Evolutionary conservation across 2,888 invertebrate genomes (phyloP), one percentile per base, ranked within the genome.

Genomic region (Lypha dubia): DNA sequence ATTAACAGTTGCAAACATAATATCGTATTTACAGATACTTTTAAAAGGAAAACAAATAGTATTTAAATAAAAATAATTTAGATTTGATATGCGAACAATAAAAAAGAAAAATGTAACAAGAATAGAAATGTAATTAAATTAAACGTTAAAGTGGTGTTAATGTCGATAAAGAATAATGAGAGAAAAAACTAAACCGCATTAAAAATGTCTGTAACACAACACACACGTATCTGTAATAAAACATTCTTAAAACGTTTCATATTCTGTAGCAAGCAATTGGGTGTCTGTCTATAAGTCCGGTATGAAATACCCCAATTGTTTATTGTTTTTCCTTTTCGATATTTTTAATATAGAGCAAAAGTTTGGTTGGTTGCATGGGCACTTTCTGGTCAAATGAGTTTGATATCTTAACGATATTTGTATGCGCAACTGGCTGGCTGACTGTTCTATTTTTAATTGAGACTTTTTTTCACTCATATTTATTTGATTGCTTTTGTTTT

Each of bases 261-360:
- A 32, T 32, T 15, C 51, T 68, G 80, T 51, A 71, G 22, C 58
- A 79, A 60, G 5, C 28, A 24, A 35, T 67, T 67, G 35, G 32
- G 20, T 62, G 46, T 35, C 74, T 44, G 5, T 35, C 74, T 44
- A 3, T 17, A 84, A 51, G 84, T 84, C 84, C 84, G 84, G 84
- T 70, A 84, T 70, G 68, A 81, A 84, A 84, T 81, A 77, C 77
- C 73, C 76, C 84, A 80, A 56, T 62, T 65, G 75, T 70, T 44
- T 11, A 24, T 56, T 73, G 41, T 46, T 24, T 49, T 17, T 53
- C 4, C 32, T 63, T 38, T 46, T 41, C 32, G 13, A 38, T 38
- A 13, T 13, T 11, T 13, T 11, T 49, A n/a, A 60, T 67, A 46
- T 35, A 9, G 11, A 44, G 41, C 8, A 51, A 7, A 17, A 20